These are phyloP conservation scores for Cyprinodon diabolis DNA, from an alignment of 2,797 vertebrate genomes.

Conservation along the genomic window DNA sequence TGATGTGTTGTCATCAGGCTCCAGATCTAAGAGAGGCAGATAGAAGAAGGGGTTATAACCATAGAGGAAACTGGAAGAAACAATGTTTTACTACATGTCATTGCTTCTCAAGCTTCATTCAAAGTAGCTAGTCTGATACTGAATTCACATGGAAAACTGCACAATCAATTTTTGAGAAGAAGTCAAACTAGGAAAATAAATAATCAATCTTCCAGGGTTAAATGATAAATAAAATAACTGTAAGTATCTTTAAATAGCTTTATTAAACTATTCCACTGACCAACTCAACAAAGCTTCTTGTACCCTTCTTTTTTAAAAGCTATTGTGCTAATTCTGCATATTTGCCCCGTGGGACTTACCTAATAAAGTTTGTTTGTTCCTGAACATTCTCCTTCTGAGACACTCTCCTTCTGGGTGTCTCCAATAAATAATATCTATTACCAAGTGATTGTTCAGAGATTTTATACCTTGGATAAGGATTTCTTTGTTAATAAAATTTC, in stretches of 20 bases:
- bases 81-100: neutral
- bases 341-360: neutral
- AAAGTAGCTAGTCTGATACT: neutral
- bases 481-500: neutral
- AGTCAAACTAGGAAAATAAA: neutral
- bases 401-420: neutral
- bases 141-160: neutral
- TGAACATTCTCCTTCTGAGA: neutral
- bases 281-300: too few relatives aligned
- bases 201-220: too few relatives aligned
- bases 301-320: neutral
- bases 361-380: neutral
- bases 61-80: constrained; percentile 1
- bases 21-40: constrained; percentile 84
- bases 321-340: neutral
- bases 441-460: neutral
- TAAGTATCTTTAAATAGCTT: too few relatives aligned
- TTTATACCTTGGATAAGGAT: neutral
- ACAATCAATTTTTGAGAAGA: neutral
- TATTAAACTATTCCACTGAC: too few relatives aligned
- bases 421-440: neutral
- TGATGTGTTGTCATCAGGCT: constrained; percentile 93
- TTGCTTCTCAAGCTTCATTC: constrained; percentile 1
- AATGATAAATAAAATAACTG: too few relatives aligned
- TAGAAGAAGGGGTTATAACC: constrained; percentile 27